Percentiles rank a stretch among this genome's conserved stretches.
Evolutionary conservation across 1,140 invertebrate genomes (phyloP).

Genomic region (Zelostemma sp.): DNA sequence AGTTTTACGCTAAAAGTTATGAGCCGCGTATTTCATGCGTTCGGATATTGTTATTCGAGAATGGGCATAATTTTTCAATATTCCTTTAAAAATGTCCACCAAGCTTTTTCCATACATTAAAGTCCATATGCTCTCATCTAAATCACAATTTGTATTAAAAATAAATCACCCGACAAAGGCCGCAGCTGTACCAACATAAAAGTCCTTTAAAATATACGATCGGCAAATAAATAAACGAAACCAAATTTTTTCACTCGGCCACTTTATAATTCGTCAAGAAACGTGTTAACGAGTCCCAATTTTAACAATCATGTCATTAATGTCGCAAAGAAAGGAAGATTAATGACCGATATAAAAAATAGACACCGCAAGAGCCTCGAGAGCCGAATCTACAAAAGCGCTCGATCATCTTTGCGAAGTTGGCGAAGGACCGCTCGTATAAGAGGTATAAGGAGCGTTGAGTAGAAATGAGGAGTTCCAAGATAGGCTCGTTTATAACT

Average conservation of each 20-base stretch:
- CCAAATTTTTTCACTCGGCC: neutral
- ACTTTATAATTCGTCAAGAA: neutral
- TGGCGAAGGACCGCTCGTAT: neutral
- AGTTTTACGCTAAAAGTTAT: too few relatives aligned
- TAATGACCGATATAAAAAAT: conserved; percentile 22
- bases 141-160: conserved; percentile 1
- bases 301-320: conserved; percentile 7
- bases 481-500: conserved; percentile 60
- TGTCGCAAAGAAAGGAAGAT: conserved; percentile 13
- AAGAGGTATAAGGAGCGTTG: conserved; percentile 5
- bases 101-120: too few relatives aligned
- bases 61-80: too few relatives aligned
- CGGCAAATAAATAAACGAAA: conserved; percentile 1
- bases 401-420: conserved; percentile 6
- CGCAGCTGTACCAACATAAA: neutral
- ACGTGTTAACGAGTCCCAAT: conserved; percentile 2
- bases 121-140: neutral
- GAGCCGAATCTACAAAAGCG: conserved; percentile 22
- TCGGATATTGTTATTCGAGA: neutral
- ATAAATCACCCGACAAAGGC: neutral
- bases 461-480: conserved; percentile 3
- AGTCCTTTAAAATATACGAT: neutral
- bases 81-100: too few relatives aligned
- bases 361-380: conserved; percentile 33
- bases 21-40: too few relatives aligned